Base-by-base conservation (phyloP, 2,888 invertebrate genomes). In the Phrixothrix hirtus region DNA sequence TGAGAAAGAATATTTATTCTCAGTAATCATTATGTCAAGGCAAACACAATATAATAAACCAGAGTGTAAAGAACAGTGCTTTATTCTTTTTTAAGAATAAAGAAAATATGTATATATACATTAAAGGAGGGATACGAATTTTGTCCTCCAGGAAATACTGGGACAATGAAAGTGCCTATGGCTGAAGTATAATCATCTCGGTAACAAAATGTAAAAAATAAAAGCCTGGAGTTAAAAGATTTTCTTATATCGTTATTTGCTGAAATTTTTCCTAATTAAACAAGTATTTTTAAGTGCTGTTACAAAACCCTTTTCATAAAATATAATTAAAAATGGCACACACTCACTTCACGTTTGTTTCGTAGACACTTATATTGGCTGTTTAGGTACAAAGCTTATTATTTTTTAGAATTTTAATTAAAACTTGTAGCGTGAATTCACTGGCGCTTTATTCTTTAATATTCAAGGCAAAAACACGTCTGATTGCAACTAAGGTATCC, bases 361-460 rank as follows among this genome's bases (percentile, higher is more conserved):
- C 30, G 30, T 31, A 13, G 16, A 32, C 14, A 15, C 26, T 32
- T 31, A 47, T 47, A 39, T 47, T 39, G 37, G 38, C 31, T 32
- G 38, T 12, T 47, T 21, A 47, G 38, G 31, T 25, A 14, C 13
- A 17, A 11, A 21, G 13, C 9, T 25, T 31, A 37, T 46, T 46
- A 29, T 46, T 31, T 53, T 46, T 51, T 48, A 27, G 26, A 32
- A 34, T 30, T 54, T 49, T 54, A 54, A 54, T 54, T 54, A 54
- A 54, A 54, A 54, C 39, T 54, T 54, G 34, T 25, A 39, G 26
- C 37, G 45, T 31, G 49, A 43, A 43, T 43, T 29, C 34, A 37
- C 42, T 37, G 31, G 43, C 30, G 50, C 38, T 44, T 50, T 50
- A 50, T 50, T 44, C 44, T 37, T 49, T 49, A 42, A 42, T 50